Percentiles rank a stretch among this genome's conserved stretches.
Evolutionary conservation across 2,113 vertebrate species (phyloP).

Genomic region (Halcyon malimbica): DNA sequence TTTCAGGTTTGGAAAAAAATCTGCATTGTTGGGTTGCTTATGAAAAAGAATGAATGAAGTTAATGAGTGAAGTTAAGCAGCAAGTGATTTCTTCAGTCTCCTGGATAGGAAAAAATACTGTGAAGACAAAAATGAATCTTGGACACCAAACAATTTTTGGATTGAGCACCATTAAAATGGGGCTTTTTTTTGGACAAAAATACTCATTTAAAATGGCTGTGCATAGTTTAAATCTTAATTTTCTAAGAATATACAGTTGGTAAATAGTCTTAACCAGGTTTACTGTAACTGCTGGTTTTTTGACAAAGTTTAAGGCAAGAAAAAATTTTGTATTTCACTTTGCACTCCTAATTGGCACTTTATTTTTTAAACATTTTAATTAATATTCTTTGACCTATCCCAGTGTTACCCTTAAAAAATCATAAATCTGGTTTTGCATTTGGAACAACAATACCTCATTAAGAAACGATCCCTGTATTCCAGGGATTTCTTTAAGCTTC

Average conservation of each 20-base stretch:
- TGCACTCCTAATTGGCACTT: not conserved
- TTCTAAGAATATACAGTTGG: not conserved
- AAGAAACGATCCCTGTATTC: not conserved
- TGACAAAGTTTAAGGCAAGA: not conserved
- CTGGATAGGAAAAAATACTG: not conserved
- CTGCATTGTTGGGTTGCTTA: not conserved
- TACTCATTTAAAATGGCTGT: not conserved
- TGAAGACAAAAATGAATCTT: not conserved
- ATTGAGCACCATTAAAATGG: not conserved
- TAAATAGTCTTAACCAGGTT: not conserved
- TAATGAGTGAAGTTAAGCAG: not conserved
- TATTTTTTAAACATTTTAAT: not conserved
- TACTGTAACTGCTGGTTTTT: not conserved
- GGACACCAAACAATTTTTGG: not conserved
- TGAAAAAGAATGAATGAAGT: not conserved
- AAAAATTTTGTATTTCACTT: not conserved
- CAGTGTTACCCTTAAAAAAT: not conserved
- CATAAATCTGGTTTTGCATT: not conserved
- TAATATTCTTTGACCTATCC: not conserved
- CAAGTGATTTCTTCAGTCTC: not conserved
- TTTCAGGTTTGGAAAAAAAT: not conserved
- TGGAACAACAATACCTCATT: not conserved
- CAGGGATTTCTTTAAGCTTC: not conserved
- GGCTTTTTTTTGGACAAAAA: not conserved
- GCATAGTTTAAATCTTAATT: not conserved